These are phyloP conservation scores for Drosophila asahinai DNA, from an alignment of 1,140 invertebrate species.

Conservation along the genomic window DNA sequence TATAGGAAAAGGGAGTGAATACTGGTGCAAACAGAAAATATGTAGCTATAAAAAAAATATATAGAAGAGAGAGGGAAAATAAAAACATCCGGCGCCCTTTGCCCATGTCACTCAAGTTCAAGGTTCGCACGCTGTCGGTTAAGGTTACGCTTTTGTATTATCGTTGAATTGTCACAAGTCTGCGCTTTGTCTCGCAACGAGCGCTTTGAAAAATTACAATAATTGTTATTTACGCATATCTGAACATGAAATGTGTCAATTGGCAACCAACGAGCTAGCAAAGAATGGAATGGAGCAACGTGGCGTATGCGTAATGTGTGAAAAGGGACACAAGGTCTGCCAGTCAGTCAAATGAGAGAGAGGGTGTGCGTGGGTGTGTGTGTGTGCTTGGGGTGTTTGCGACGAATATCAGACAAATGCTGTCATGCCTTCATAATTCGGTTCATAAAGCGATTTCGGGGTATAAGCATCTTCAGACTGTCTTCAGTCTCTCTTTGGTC, in stretches of 20 bases:
- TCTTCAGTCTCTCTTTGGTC: conserved; percentile 9
- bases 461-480: not conserved
- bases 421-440: conserved; percentile 61
- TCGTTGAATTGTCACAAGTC: conserved; percentile 63
- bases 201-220: conserved; percentile 72
- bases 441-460: conserved; percentile 44
- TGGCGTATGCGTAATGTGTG: conserved; percentile 71
- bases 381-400: conserved; percentile 2
- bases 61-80: conserved; percentile 5
- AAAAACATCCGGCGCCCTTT: conserved; percentile 34
- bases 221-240: conserved; percentile 83
- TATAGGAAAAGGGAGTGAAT: conserved; percentile 7
- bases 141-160: conserved; percentile 65
- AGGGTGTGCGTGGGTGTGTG: not conserved
- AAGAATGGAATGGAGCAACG: conserved; percentile 39
- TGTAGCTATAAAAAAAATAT: conserved; percentile 2
- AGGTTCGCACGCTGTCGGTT: conserved; percentile 64
- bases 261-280: conserved; percentile 66
- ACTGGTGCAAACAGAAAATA: conserved; percentile 8
- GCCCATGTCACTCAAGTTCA: conserved; percentile 76
- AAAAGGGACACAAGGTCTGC: conserved; percentile 61
- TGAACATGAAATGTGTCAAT: conserved; percentile 81
- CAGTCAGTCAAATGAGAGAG: conserved; percentile 19
- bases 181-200: conserved; percentile 68
- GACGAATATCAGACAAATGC: conserved; percentile 42